Conservation (phyloP, 2,888 invertebrate species). For the Globia sparganii region DNA sequence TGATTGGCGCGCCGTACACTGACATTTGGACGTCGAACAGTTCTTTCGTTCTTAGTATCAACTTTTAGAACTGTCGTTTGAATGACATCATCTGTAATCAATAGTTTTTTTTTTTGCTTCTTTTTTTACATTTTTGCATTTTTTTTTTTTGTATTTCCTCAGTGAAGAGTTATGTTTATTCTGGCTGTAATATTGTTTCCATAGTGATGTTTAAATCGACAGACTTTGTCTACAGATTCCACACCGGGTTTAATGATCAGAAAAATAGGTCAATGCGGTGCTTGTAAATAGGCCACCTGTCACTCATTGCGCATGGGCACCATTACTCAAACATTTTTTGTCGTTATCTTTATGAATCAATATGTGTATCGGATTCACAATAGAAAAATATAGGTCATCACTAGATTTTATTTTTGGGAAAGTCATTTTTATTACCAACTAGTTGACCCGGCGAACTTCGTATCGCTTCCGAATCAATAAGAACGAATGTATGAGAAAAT, state of each 20-base stretch:
- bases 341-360: constrained; percentile 17
- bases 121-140: neutral
- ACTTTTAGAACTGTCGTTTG: constrained; percentile 70
- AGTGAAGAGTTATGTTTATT: neutral
- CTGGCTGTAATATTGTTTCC: constrained; percentile 4
- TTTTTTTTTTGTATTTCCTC: neutral
- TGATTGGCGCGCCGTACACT: constrained; percentile 77
- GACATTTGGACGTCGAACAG: constrained; percentile 83
- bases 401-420: neutral
- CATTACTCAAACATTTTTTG: constrained; percentile 27
- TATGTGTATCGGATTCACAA: constrained; percentile 9
- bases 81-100: constrained; percentile 72
- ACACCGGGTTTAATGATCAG: constrained; percentile 30
- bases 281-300: constrained; percentile 45
- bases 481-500: no score
- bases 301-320: constrained; percentile 35
- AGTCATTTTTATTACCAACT: neutral
- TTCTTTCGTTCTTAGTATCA: constrained; percentile 74
- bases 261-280: constrained; percentile 49
- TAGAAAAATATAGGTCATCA: constrained; percentile 2
- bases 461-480: no score
- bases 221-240: constrained; percentile 13
- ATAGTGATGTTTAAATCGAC: constrained; percentile 5
- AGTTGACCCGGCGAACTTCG: no score
- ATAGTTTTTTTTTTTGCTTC: constrained; percentile 54